These are phyloP conservation scores for Hippoglossus stenolepis DNA, from an alignment of 2,113 vertebrate species.

Conservation along the genomic window DNA sequence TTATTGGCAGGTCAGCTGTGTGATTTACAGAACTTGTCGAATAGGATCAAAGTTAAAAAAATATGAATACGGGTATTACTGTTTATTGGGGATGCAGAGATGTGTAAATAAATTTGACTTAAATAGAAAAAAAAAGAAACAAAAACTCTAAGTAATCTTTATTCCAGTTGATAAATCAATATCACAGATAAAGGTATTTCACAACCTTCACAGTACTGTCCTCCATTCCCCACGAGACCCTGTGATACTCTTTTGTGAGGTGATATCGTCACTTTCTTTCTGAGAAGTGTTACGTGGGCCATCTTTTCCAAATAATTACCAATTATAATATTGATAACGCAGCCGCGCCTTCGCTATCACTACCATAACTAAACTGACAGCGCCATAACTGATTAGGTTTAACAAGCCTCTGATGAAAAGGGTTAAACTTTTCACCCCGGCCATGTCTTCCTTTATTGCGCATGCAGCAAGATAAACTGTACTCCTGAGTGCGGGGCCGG, in stretches of 20 bases:
- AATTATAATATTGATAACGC: constrained; percentile 55
- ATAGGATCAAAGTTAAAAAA: constrained; percentile 33
- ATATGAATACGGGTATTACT: background rate
- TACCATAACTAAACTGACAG: constrained; percentile 33
- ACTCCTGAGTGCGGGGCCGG: background rate
- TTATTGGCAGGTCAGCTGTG: constrained; percentile 52
- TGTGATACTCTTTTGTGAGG: background rate
- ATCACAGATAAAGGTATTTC: background rate
- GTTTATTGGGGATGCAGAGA: background rate
- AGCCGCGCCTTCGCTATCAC: constrained; percentile 32
- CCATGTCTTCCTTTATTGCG: constrained; percentile 58
- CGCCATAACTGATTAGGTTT: constrained; percentile 54
- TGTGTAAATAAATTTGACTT: background rate
- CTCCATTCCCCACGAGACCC: background rate
- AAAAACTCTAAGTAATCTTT: too few species aligned
- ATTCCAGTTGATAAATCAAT: background rate
- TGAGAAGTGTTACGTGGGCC: constrained; percentile 1
- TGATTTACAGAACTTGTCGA: background rate
- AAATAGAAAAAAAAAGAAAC: background rate
- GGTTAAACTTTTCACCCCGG: constrained; percentile 68
- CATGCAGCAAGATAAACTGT: constrained; percentile 27
- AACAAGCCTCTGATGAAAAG: constrained; percentile 33
- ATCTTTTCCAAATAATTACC: constrained; percentile 44
- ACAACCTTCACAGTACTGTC: background rate
- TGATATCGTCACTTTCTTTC: background rate